Evolutionary conservation across 2,888 invertebrate genomes (phyloP).

Genomic region (Tachina lurida): DNA sequence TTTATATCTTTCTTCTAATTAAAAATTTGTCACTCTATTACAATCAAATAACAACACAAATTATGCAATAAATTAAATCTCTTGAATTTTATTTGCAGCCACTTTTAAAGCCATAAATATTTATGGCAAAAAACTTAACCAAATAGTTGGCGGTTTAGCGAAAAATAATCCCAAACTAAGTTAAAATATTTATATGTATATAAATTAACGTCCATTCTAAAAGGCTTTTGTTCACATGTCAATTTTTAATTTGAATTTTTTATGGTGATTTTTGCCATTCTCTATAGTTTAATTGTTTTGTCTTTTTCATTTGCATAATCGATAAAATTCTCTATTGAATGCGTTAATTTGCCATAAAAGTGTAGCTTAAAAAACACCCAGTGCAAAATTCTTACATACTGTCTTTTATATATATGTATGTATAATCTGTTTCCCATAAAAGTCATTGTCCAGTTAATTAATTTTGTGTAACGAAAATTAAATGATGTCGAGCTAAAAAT

Average conservation of each 20-base stretch:
- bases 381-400: neutral
- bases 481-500: neutral
- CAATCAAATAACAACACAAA: too few relatives aligned
- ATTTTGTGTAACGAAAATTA: neutral
- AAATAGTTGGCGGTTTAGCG: too few relatives aligned
- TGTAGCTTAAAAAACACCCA: conserved; percentile 12
- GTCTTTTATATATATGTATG: neutral
- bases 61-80: too few relatives aligned
- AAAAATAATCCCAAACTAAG: neutral
- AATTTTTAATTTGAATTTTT: neutral
- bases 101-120: too few relatives aligned
- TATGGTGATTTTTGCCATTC: too few relatives aligned
- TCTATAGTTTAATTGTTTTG: too few relatives aligned
- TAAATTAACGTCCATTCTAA: neutral
- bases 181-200: neutral
- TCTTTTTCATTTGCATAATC: neutral
- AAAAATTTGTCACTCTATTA: too few relatives aligned
- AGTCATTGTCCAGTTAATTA: conserved; percentile 1
- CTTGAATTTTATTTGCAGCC: too few relatives aligned
- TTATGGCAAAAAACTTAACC: too few relatives aligned
- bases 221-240: neutral
- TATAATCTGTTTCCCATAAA: conserved; percentile 13
- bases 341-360: conserved; percentile 30
- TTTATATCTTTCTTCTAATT: too few relatives aligned
- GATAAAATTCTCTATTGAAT: conserved; percentile 10